Evolutionary conservation across 2,888 invertebrate species (phyloP), one percentile per base, ranked within the genome.

Genomic region (Xestia c-nigrum): DNA sequence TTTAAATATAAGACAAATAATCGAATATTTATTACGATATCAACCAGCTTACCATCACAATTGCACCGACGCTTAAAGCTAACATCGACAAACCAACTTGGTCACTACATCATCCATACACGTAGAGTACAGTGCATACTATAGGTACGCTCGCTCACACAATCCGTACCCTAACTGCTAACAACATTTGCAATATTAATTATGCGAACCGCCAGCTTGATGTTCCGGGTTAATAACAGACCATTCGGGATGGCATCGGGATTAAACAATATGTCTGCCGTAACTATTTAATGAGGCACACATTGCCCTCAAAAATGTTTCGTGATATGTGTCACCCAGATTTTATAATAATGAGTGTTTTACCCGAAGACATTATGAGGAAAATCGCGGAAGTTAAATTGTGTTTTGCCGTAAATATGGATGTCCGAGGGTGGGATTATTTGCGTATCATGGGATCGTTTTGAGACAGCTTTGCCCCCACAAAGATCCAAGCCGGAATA

Each of bases 101-200:
- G 5, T 38, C 74, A 57, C 31, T 9, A 72, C 50, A 61, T 57
- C 64, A 64, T 43, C n/a, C 43, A 46, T 21, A 72, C 19, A 43
- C 31, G 14, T 19, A n/a, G 24, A 43, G 16, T 21, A 47, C 43
- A 70, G 31, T 38, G 74, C 55, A 59, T 59, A 67, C 52, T 61
- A 47, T 78, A 78, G 67, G 66, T 75, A 83, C 52, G 5, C 69
- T 70, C 75, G 69, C 88, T 85, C 87, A 90, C 85, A 88, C 89
- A 89, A 87, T 88, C 87, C 87, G 86, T 78, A 89, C 84, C 91
- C 89, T 93, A 93, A 94, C 94, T 94, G 95, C 94, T 95, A 95
- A 96, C 94, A 94, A 95, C 94, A 94, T 95, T 96, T 96, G 94
- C 94, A 96, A 95, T 95, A 96, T 96, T 96, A 96, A 96, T 95